Base-by-base conservation (phyloP, 2,888 invertebrate genomes). In the Dione vanillae region DNA sequence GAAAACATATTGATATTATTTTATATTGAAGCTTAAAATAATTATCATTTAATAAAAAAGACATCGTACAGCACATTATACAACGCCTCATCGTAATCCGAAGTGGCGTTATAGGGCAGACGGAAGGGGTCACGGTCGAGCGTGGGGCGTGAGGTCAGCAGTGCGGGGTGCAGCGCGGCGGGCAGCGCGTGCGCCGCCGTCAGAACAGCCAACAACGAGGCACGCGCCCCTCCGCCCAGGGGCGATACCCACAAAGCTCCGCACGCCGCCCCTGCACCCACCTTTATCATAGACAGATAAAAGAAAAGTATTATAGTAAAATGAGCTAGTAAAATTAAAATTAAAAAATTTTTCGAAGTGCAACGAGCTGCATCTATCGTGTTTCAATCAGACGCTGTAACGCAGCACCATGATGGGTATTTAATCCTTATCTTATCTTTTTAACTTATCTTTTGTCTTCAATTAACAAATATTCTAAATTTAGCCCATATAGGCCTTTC, bases 241-340 rank as follows among this genome's bases (percentile, higher is more conserved):
- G 92, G 91, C 0, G 88, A 84, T 77, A 91, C 86, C 88, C 90
- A 90, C 73, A 93, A 77, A 49, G 87, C 87, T 43, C 88, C 89
- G 75, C 90, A 91, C 8, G 88, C 83, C 2, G 85, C 86, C 1
- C 86, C 90, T 11, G 86, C 88, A 11, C 88, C 90, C 76, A 92
- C 80, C 92, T 92, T 71, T 27, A n/a, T n/a, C n/a, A n/a, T n/a
- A n/a, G n/a, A n/a, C n/a, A n/a, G n/a, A n/a, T n/a, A n/a, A n/a
- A n/a, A n/a, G n/a, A n/a, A n/a, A n/a, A n/a, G n/a, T n/a, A n/a
- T n/a, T n/a, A n/a, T 27, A 27, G 2, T 27, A 27, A 27, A 27
- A 27, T 27, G 27, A 27, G 27, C 27, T 2, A 27, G 27, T 2
- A 27, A 27, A 27, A 27, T 27, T 2, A 27, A 27, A 27, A 27